Conservation (phyloP, 2,797 vertebrate species). For the Lophius americanus region DNA sequence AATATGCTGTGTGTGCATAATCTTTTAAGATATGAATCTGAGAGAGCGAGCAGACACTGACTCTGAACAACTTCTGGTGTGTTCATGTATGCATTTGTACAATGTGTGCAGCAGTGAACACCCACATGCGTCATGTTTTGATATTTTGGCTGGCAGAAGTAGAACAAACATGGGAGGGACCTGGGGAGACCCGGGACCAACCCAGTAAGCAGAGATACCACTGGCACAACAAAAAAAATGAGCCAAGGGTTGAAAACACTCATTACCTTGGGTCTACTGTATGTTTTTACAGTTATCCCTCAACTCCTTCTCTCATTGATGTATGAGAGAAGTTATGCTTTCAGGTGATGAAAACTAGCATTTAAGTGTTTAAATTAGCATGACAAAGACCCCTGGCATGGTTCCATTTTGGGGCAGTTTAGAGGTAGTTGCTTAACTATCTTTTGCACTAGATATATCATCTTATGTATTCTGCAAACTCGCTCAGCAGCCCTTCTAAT, state of each 20-base stretch:
- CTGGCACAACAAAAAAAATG: slow-evolving; percentile 40
- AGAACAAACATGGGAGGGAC: slow-evolving; percentile 51
- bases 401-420: slow-evolving; percentile 32
- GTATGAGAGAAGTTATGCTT: slow-evolving; percentile 52
- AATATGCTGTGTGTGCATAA: background rate
- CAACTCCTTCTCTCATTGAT: slow-evolving; percentile 55
- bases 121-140: slow-evolving; percentile 42
- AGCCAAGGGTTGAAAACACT: slow-evolving; percentile 42
- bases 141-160: slow-evolving; percentile 53
- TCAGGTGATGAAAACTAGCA: slow-evolving; percentile 62
- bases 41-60: slow-evolving; percentile 7
- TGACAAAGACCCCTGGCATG: slow-evolving; percentile 29
- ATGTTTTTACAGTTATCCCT: too few species aligned
- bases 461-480: background rate
- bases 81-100: slow-evolving; percentile 11
- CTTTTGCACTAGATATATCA: slow-evolving; percentile 9
- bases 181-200: slow-evolving; percentile 27
- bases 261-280: slow-evolving; percentile 54
- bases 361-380: slow-evolving; percentile 61
- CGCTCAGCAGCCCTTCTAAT: background rate
- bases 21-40: slow-evolving; percentile 27
- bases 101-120: slow-evolving; percentile 16
- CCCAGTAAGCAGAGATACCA: slow-evolving; percentile 45
- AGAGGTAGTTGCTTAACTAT: background rate
- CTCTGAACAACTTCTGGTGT: background rate